These are phyloP conservation scores for Karalla daura DNA, from an alignment of 2,797 vertebrate species.

Conservation along the genomic window DNA sequence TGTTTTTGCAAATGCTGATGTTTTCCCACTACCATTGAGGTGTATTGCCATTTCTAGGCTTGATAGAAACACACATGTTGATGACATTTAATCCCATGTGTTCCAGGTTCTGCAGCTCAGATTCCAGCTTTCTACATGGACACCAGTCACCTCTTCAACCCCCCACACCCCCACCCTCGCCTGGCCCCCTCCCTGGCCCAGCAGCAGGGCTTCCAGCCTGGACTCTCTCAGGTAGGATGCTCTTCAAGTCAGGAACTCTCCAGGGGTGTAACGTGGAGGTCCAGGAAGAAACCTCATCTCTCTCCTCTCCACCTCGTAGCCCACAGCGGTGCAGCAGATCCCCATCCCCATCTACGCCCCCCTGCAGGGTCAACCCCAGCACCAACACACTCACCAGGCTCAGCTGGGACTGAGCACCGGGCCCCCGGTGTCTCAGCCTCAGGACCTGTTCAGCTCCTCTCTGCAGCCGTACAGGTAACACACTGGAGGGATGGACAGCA, in stretches of 20 bases:
- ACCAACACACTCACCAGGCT: slow-evolving; percentile 89
- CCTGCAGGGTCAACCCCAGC: slow-evolving; percentile 94
- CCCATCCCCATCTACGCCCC: slow-evolving; percentile 98
- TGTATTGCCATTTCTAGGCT: too few species aligned
- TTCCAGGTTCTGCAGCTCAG: slow-evolving; percentile 89
- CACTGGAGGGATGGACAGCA: too few species aligned
- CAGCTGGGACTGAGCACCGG: slow-evolving; percentile 91
- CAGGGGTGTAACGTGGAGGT: neutral
- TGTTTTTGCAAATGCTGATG: too few species aligned
- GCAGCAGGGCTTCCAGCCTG: slow-evolving; percentile 96
- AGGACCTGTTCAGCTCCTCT: slow-evolving; percentile 95
- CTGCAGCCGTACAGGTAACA: slow-evolving; percentile 95
- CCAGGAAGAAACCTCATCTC: neutral
- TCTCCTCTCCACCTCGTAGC: slow-evolving; percentile 76
- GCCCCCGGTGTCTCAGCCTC: slow-evolving; percentile 95
- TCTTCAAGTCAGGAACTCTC: neutral
- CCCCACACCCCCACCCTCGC: slow-evolving; percentile 97
- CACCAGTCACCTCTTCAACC: slow-evolving; percentile 95
- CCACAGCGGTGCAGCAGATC: slow-evolving; percentile 95
- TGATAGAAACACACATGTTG: neutral
- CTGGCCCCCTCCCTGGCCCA: slow-evolving; percentile 94
- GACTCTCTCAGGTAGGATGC: slow-evolving; percentile 93
- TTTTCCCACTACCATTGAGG: too few species aligned
- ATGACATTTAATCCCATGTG: neutral
- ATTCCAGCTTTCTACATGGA: slow-evolving; percentile 99